Evolutionary conservation across 2,113 vertebrate genomes (phyloP), one percentile per base, ranked within the genome.

Genomic region (Chaetodon trifascialis): DNA sequence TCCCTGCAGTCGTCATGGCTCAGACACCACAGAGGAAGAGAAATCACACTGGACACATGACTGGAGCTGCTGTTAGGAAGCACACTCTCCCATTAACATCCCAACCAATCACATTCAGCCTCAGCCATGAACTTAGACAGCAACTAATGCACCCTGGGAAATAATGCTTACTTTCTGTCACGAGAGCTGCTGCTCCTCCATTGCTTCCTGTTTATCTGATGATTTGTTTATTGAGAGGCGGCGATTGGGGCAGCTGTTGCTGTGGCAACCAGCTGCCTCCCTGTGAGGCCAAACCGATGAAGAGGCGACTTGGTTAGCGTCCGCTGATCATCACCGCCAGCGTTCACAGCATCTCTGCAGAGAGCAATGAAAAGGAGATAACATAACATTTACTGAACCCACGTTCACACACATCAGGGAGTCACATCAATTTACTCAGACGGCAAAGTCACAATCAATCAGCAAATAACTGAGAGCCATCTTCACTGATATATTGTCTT

Each of bases 171-270:
- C 0, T 47, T 23, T 15, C 21, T 66, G 16, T 51, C 54, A 73
- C 66, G 64, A 71, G 60, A 80, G 23, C 49, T 54, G 65, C 23
- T 14, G 7, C 11, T 15, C 38, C 30, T 47, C 10, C 23, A 11
- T 38, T 44, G 47, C 70, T 76, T 82, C 81, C 74, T 54, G 55
- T 83, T 86, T 44, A 82, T 81, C 60, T 44, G 66, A 1, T 83
- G 44, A 82, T 86, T 81, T 62, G 60, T 82, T 81, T 88, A 34
- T 16, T 54, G 8, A 9, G 17, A 40, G 11, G 38, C 5, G 23
- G n/a, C 40, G 10, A 66, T 14, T 36, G 15, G 6, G 19, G 72
- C 42, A 56, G 80, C 74, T 44, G 83, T 86, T 86, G 34, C 75
- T 54, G 11, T 82, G 81, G 84, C 52, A 73, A 90, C 86, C 55